Evolutionary conservation across 2,888 invertebrate genomes (phyloP).

Genomic region (Sminthurides aquaticus): DNA sequence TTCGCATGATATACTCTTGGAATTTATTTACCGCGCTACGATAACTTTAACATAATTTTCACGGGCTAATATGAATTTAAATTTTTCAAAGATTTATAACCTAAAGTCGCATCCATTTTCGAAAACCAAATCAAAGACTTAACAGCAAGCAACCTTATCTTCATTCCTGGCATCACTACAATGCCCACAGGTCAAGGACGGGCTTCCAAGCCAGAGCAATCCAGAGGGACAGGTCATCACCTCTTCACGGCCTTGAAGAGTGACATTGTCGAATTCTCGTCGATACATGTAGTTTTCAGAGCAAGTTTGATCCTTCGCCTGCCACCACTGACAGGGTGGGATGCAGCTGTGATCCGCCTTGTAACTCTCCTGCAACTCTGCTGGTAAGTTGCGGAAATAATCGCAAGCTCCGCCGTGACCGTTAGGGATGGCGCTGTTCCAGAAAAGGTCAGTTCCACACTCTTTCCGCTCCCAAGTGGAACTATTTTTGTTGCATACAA

Average conservation of each 20-base stretch:
- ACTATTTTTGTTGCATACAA: not conserved
- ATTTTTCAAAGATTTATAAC: no score
- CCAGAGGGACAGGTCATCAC: not conserved
- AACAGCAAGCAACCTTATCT: not conserved
- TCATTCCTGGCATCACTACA: not conserved
- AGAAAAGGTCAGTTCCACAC: slow-evolving; percentile 9
- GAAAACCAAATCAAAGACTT: no score
- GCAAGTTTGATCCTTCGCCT: slow-evolving; percentile 4
- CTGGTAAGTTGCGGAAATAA: not conserved
- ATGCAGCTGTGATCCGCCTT: not conserved
- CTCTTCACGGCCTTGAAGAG: not conserved
- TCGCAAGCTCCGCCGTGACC: slow-evolving; percentile 10
- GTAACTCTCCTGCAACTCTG: not conserved
- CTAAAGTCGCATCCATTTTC: no score
- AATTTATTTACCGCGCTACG: no score
- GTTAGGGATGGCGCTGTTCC: not conserved
- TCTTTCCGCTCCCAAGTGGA: not conserved
- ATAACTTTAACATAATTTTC: no score
- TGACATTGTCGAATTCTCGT: not conserved
- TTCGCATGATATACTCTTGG: no score
- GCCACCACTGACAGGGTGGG: slow-evolving; percentile 14
- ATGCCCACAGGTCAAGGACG: not conserved
- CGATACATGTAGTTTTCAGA: slow-evolving; percentile 5
- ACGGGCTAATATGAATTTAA: no score
- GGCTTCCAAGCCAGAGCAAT: not conserved